Evolutionary conservation across 2,888 invertebrate genomes (phyloP), one percentile per base, ranked within the genome.

Genomic region (Caenorhabditis imperialis): DNA sequence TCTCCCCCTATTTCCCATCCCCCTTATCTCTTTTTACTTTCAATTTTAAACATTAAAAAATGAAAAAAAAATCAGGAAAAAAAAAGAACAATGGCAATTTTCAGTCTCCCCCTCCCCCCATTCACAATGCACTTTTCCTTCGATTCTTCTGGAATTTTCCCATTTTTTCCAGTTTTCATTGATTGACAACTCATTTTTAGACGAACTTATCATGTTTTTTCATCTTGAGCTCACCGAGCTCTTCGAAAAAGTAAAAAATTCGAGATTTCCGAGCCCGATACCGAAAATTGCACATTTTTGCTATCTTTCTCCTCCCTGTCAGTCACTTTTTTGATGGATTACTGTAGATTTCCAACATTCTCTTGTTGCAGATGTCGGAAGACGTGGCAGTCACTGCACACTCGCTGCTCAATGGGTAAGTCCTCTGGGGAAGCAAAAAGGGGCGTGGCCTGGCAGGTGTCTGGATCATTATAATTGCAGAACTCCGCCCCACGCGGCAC

Each of bases 351-450:
- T 25, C 37, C 37, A 30, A 51, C 57, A 27, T 57, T 45, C 47
- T 55, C 14, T 12, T 48, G 27, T 69, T 74, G 44, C 74, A 74
- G 74, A 74, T 74, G 74, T 69, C 69, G 5, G 74, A 74, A 74
- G 74, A 74, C 62, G 74, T 74, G 14, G 74, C 74, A 45, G 67
- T 74, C 20, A 67, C 62, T 12, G 62, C 69, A 18, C 54, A 62
- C 14, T 54, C 74, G 10, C 42, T 74, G 35, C 62, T 73, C 33
- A 73, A 67, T 35, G 65, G 73, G 71, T 71, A 25, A 70, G 57
- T 51, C 18, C 20, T 37, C 12, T 35, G 20, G n/a, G n/a, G n/a
- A n/a, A n/a, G n/a, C 37, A 50, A 37, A 33, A 47, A 35, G 16
- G 53, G 58, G 45, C 63, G 71, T 55, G 16, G 63, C 25, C n/a